Evolutionary conservation across 2,888 invertebrate genomes (phyloP).

Genomic region (Lysandra bellargus): DNA sequence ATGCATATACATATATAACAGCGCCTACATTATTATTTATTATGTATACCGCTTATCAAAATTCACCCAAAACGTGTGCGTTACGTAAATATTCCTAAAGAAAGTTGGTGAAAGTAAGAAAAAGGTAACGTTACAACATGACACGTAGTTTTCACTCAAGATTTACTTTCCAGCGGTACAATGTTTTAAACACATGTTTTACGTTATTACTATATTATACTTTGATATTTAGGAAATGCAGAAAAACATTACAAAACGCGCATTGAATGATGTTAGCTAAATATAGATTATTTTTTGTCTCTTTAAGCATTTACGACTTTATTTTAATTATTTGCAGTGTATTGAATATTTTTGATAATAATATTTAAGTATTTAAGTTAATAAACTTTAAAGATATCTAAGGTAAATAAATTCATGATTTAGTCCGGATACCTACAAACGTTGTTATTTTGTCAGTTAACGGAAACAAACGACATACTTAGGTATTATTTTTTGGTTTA

Average conservation of each 20-base stretch:
- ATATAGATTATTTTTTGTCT: too few species aligned
- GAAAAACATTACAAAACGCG: too few species aligned
- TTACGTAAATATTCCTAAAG: constrained; percentile 30
- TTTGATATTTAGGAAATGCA: not conserved
- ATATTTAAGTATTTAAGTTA: too few species aligned
- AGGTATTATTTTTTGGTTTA: too few species aligned
- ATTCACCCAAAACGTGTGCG: constrained; percentile 14
- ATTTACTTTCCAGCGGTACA: constrained; percentile 24
- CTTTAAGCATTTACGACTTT: too few species aligned
- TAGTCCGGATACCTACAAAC: too few species aligned
- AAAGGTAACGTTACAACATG: constrained; percentile 19
- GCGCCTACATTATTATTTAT: not conserved
- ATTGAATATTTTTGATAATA: too few species aligned
- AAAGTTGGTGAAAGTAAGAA: constrained; percentile 39
- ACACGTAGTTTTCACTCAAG: constrained; percentile 18
- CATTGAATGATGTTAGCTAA: not conserved
- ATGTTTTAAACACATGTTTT: constrained; percentile 9
- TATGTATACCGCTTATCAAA: not conserved
- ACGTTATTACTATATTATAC: not conserved
- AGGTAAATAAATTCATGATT: too few species aligned
- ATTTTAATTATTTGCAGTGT: too few species aligned
- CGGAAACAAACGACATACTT: not conserved
- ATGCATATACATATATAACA: not conserved
- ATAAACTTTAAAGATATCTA: too few species aligned
- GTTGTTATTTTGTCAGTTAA: not conserved